Evolutionary conservation across 2,113 vertebrate species (phyloP).

Genomic region (Parus major): DNA sequence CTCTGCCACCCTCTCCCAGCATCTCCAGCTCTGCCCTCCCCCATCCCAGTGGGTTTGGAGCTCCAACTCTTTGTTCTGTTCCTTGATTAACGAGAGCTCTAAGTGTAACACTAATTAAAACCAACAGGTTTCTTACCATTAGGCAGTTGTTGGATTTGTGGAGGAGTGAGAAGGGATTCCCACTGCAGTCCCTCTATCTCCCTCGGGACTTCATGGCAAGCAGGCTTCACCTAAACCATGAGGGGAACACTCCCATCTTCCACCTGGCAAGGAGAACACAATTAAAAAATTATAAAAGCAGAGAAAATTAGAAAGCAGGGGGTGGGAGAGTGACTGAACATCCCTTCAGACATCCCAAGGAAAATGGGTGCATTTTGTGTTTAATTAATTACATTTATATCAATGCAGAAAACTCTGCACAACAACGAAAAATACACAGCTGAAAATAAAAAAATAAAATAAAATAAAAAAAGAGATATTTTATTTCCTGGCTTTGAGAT

Average conservation of each 20-base stretch:
- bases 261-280: slow-evolving; percentile 52
- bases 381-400: neutral
- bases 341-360: neutral
- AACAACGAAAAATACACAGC: neutral
- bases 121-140: slow-evolving; percentile 81
- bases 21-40: neutral
- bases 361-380: neutral
- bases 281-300: neutral
- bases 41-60: neutral
- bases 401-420: neutral
- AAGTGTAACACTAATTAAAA: neutral
- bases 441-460: neutral
- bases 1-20: neutral
- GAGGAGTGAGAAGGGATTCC: slow-evolving; percentile 73
- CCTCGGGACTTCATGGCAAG: slow-evolving; percentile 79
- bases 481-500: neutral
- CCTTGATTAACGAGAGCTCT: fast-evolving
- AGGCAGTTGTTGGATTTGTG: slow-evolving; percentile 48
- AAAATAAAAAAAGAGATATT: neutral
- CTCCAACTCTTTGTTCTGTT: neutral
- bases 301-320: neutral
- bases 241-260: slow-evolving; percentile 49
- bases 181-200: slow-evolving; percentile 80
- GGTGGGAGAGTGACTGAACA: neutral
- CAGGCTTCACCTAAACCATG: slow-evolving; percentile 47